Conservation (phyloP, 2,113 vertebrate genomes). For the Strix uralensis region DNA sequence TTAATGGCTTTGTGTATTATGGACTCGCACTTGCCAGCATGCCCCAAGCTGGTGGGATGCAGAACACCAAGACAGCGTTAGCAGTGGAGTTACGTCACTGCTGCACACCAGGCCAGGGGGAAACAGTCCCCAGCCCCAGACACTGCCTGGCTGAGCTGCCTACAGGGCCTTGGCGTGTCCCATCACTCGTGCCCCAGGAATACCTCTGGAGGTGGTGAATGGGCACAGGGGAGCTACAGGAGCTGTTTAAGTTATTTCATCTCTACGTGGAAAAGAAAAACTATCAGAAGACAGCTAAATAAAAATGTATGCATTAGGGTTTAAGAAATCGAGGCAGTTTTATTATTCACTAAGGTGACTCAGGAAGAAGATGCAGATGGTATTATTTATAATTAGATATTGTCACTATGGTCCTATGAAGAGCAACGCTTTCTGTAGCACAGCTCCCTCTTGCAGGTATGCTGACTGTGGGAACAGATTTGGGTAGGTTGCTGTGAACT, state of each 20-base stretch:
- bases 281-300: not conserved
- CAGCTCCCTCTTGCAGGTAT: not conserved
- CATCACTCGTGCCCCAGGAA: not conserved
- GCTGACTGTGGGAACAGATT: not conserved
- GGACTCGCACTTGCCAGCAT: not conserved
- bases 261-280: not conserved
- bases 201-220: not conserved
- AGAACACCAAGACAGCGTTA: rapidly evolving
- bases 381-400: not conserved
- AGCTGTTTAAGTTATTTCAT: not conserved
- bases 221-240: not conserved
- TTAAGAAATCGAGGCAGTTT: not conserved
- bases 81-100: not conserved
- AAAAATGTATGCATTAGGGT: not conserved
- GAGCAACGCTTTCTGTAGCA: not conserved
- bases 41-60: not conserved
- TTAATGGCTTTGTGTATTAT: not conserved
- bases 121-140: not conserved
- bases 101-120: not conserved
- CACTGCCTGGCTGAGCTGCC: not conserved
- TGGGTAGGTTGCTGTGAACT: not conserved
- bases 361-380: not conserved
- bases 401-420: not conserved
- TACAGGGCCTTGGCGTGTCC: rapidly evolving
- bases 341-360: not conserved